These are phyloP conservation scores for Parnassius smintheus DNA, from an alignment of 2,888 invertebrate species.

Conservation along the genomic window DNA sequence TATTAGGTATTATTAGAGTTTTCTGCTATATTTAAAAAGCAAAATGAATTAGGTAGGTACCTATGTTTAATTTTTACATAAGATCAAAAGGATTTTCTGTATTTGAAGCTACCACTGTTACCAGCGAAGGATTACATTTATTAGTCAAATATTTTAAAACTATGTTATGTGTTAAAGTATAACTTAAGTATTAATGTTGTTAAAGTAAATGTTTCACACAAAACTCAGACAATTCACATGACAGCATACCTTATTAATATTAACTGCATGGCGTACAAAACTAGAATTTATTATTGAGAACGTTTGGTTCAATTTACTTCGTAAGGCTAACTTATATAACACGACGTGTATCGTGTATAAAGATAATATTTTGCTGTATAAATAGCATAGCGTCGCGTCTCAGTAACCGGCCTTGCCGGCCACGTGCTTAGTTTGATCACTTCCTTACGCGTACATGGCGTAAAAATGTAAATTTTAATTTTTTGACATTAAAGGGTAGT, in stretches of 20 bases:
- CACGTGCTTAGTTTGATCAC: slow-evolving; percentile 26
- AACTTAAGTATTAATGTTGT: too few species aligned
- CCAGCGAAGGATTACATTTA: too few species aligned
- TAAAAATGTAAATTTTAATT: neutral
- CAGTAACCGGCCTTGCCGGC: slow-evolving; percentile 21
- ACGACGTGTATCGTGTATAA: slow-evolving; percentile 5
- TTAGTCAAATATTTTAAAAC: too few species aligned
- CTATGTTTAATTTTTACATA: too few species aligned
- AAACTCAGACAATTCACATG: slow-evolving; percentile 37
- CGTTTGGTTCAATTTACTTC: slow-evolving; percentile 7
- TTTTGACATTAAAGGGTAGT: neutral
- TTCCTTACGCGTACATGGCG: slow-evolving; percentile 16
- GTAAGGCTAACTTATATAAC: neutral
- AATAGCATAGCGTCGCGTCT: slow-evolving; percentile 8
- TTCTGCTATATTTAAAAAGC: too few species aligned
- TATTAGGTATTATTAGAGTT: too few species aligned
- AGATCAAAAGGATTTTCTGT: too few species aligned
- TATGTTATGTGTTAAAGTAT: too few species aligned
- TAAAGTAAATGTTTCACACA: slow-evolving; percentile 29
- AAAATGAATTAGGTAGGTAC: too few species aligned
- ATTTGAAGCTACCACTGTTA: too few species aligned
- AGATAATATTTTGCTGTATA: slow-evolving; percentile 10
- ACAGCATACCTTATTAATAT: slow-evolving; percentile 1
- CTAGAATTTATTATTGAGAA: too few species aligned
- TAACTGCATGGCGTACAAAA: too few species aligned